Evolutionary conservation across 2,797 vertebrate species (phyloP), one percentile per base, ranked within the genome.

Genomic region (Leucoraja ocellata): DNA sequence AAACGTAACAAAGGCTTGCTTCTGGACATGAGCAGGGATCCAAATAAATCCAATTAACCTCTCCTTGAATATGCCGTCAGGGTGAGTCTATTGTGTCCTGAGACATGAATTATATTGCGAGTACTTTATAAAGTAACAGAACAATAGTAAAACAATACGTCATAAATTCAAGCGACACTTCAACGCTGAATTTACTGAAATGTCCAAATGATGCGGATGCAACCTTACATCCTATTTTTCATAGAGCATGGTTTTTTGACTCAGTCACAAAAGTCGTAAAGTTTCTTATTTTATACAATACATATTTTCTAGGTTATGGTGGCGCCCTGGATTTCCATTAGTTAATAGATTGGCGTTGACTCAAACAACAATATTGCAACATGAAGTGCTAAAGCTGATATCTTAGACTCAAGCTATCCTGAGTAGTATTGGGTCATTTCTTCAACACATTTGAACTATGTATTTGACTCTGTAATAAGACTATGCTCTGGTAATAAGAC

Each of bases 31-130:
- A 68, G 9, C 21, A n/a, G 7, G 10, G 39, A 88, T 88, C 6
- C 32, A 88, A 88, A 32, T n/a, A 68, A 88, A 88, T 88, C n/a
- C 16, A 88, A 88, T 68, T 88, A 88, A 88, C 63, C 61, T n/a
- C n/a, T 65, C 84, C 6, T 88, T 88, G 84, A 68, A 68, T 68
- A 68, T 88, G 16, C 63, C 18, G 8, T 32, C n/a, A 68, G 61
- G 13, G n/a, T 88, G 63, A 88, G 16, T 23, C 61, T 32, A 88
- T 68, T 88, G 84, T 68, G n/a, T 23, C 84, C 84, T 68, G 21
- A 68, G 18, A 68, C 10, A 36, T 18, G 16, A 88, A 88, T 88
- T 32, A 68, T 18, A 88, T 65, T n/a, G 32, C 21, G 32, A 88
- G 21, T 36, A 18, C 18, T 68, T 88, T 7, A 54, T 14, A 88